Base-by-base conservation (phyloP, 2,888 invertebrate species). In the Pyrochroa serraticornis region DNA sequence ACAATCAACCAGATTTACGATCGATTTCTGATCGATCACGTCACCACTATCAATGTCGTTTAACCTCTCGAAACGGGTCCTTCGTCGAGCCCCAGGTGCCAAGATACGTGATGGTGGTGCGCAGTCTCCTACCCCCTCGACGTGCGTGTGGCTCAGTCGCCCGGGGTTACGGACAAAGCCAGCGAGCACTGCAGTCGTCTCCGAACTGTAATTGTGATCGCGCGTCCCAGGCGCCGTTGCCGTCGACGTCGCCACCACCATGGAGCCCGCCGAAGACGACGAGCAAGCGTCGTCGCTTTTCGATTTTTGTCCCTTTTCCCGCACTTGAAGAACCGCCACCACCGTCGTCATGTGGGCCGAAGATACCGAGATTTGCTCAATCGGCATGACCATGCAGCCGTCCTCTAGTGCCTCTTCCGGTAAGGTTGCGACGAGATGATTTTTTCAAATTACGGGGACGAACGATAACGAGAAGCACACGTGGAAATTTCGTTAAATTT, bases 341-440 rank as follows among this genome's bases (percentile, higher is more conserved):
- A 67, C 5, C 37, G 38, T 30, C 31, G 36, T 33, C 68, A 87
- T 88, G 87, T 89, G 88, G 87, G 85, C 86, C 75, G 87, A 86
- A 71, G 86, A 85, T 68, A 84, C 86, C 62, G 91, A 91, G 83
- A 92, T 92, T 78, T 92, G 87, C 79, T 91, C 92, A 72, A 92
- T 92, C 78, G 92, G 91, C 77, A 92, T 92, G 92, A 89, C 87
- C 63, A 83, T 88, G 80, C 85, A 86, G 71, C 86, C 87, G 74
- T 88, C 88, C 76, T 83, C 85, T 72, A 88, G 88, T 78, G 84
- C 86, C 76, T 88, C 90, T 73, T 91, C 91, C 74, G 91, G 91
- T 82, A 83, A 85, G 85, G 31, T 43, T 43, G 5, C 22, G 22
- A 5, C n/a, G 9, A 3, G 2, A 22, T n/a, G 36, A 35, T 3